A percentile compares a stretch with the other conserved stretches of the same genome.
Conservation (phyloP, 2,113 vertebrate genomes). For the Hymenochirus boettgeri region DNA sequence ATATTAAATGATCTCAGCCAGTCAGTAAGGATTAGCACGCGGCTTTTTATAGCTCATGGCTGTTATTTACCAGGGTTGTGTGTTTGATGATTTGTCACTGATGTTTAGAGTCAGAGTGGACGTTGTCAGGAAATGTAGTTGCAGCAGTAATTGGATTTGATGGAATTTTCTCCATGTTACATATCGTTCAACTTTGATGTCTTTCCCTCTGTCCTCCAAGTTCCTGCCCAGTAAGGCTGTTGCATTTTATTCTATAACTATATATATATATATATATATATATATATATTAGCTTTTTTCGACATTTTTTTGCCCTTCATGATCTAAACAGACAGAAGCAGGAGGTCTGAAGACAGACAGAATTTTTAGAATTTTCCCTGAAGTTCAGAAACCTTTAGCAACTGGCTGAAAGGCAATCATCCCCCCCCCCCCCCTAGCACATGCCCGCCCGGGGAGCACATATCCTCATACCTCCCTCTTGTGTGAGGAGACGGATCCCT, state of each 20-base stretch:
- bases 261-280: too few relatives aligned
- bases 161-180: constrained; percentile 34
- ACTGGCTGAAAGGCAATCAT: constrained; percentile 26
- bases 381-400: constrained; percentile 36
- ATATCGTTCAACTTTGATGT: constrained; percentile 36
- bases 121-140: constrained; percentile 26
- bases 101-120: constrained; percentile 30
- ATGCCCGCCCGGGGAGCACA: too few relatives aligned
- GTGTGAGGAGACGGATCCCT: too few relatives aligned
- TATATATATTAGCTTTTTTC: too few relatives aligned
- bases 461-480: too few relatives aligned
- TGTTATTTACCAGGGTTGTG: constrained; percentile 12
- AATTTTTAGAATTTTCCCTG: constrained; percentile 24
- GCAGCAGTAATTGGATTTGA: constrained; percentile 36
- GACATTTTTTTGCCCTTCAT: constrained; percentile 29
- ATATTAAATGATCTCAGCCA: not conserved
- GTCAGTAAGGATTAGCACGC: not conserved
- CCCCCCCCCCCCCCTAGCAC: too few relatives aligned
- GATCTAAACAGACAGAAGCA: constrained; percentile 28
- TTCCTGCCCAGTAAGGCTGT: constrained; percentile 37
- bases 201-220: constrained; percentile 26
- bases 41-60: not conserved
- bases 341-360: constrained; percentile 18
- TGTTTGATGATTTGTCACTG: constrained; percentile 37
- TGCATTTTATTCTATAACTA: too few relatives aligned